A percentile compares a stretch with the other conserved stretches of the same genome.
Conservation (phyloP, 2,797 vertebrate genomes). For the Anas acuta region DNA sequence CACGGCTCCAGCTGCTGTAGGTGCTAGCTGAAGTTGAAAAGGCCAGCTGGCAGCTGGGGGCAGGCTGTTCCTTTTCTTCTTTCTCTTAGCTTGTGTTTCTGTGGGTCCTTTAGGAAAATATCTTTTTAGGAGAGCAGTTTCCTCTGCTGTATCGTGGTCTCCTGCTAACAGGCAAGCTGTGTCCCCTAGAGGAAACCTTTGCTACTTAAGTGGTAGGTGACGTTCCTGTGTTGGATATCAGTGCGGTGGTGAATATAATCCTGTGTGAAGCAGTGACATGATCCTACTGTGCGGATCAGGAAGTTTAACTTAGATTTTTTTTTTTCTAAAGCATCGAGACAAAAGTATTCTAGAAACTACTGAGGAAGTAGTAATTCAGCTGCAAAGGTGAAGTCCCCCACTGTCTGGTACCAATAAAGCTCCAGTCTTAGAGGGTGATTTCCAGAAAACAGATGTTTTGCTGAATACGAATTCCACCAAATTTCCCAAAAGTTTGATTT, state of each 20-base stretch:
- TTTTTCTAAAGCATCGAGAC: background rate
- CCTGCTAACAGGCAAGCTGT: background rate
- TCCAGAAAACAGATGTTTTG: background rate
- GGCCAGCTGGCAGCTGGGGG: background rate
- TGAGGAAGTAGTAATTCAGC: background rate
- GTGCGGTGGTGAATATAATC: background rate
- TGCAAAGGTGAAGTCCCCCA: background rate
- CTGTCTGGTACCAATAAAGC: background rate
- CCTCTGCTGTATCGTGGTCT: background rate
- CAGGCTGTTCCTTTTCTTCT: background rate
- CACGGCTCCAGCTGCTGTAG: background rate
- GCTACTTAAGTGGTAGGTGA: background rate
- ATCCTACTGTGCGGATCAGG: background rate
- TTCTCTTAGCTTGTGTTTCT: background rate
- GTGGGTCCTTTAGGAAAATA: background rate
- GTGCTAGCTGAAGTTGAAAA: background rate
- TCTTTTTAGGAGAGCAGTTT: background rate
- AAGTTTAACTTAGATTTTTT: background rate
- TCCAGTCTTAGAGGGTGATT: background rate
- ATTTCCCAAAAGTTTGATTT: background rate
- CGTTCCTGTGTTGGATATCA: background rate
- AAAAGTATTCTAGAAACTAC: background rate
- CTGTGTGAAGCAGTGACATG: background rate
- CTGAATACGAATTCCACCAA: background rate
- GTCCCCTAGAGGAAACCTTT: background rate